Conservation (phyloP, 2,888 invertebrate species). For the Agrochola macilenta region DNA sequence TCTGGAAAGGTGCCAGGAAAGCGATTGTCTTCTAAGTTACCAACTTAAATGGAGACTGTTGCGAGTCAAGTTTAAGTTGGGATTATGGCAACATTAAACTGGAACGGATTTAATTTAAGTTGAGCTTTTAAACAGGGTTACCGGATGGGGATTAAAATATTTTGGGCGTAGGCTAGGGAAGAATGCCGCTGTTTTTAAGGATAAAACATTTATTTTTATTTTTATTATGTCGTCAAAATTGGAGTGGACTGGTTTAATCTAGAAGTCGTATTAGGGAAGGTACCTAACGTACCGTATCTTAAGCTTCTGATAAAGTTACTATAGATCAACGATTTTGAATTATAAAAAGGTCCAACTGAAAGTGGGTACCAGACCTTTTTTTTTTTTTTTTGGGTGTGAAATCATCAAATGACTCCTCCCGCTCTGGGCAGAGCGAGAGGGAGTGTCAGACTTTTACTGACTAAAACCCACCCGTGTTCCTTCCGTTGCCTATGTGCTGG, state of each 20-base stretch:
- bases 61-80: slow-evolving; percentile 35
- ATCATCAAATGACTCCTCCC: no score
- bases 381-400: no score
- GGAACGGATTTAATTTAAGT: slow-evolving; percentile 47
- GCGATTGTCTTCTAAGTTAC: slow-evolving; percentile 38
- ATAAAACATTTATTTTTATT: no score
- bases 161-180: neutral
- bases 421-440: no score
- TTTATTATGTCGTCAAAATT: neutral
- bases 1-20: slow-evolving; percentile 47
- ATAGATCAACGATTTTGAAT: neutral
- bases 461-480: no score
- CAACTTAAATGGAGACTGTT: slow-evolving; percentile 46
- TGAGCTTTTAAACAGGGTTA: slow-evolving; percentile 36
- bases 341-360: neutral
- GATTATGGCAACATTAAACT: slow-evolving; percentile 48
- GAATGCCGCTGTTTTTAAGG: neutral
- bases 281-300: neutral
- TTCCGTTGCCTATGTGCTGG: no score
- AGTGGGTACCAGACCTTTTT: no score
- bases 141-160: slow-evolving; percentile 9
- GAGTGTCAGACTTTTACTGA: no score
- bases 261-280: neutral
- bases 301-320: neutral
- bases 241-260: neutral